A percentile compares a stretch with the other conserved stretches of the same genome.
These are phyloP conservation scores for Pseudopipra pipra DNA, from an alignment of 2,113 vertebrate genomes.

Conservation along the genomic window DNA sequence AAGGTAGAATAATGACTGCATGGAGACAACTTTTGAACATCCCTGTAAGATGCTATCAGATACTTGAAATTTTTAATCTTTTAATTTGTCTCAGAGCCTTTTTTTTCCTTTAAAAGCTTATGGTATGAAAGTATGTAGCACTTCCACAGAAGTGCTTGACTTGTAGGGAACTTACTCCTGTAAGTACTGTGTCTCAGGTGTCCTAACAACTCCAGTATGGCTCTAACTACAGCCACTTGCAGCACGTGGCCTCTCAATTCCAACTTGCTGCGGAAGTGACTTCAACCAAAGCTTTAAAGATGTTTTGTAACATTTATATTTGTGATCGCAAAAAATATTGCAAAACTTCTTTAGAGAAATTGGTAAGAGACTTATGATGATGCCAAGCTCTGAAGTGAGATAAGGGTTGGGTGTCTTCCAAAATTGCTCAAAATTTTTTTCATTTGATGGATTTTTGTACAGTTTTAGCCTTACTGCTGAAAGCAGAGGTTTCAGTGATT, in stretches of 20 bases:
- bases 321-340: neutral
- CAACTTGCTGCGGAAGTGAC: neutral
- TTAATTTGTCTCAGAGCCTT: neutral
- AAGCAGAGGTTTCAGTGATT: neutral
- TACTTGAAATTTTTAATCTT: neutral
- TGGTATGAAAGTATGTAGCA: neutral
- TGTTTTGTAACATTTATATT: neutral
- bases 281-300: neutral
- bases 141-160: neutral
- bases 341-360: neutral
- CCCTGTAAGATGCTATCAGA: neutral
- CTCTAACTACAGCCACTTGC: neutral
- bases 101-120: neutral
- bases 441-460: neutral
- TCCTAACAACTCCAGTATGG: neutral
- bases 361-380: neutral
- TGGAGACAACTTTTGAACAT: neutral
- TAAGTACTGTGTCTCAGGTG: neutral
- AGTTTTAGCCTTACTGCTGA: neutral
- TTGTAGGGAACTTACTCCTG: neutral
- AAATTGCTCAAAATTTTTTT: neutral
- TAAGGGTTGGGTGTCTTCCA: neutral
- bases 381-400: neutral
- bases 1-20: neutral
- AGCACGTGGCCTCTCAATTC: neutral